Evolutionary conservation across 2,797 vertebrate species (phyloP), one percentile per base, ranked within the genome.

Genomic region (Gobio occitaniae): DNA sequence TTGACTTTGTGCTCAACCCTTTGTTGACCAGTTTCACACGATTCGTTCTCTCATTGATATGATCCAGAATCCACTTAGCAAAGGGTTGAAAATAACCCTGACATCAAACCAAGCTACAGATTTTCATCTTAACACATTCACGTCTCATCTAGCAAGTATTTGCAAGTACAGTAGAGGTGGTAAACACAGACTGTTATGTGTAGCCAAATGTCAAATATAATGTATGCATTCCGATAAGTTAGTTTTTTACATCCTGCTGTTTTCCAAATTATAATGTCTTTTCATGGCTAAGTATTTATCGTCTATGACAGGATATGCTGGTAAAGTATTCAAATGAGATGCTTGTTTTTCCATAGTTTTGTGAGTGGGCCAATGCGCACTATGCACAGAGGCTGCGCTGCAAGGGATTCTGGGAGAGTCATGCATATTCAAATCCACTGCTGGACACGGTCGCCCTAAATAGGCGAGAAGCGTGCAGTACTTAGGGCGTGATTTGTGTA

Each of bases 341-440:
- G 93, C 93, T 91, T 91, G 93, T 84, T 91, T 87, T 92, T 89
- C 88, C 86, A 89, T 69, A 52, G 77, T 75, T 90, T 89, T 91
- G 70, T 88, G 90, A 87, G 91, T 89, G 89, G 56, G 88, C 87
- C 86, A 86, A 89, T 90, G 93, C 86, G 71, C 25, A 48, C 50
- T 89, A 90, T 90, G 87, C 86, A 56, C 85, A 63, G 89, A 41
- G 91, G 86, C 86, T 90, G 87, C 80, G 94, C 95, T 94, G 93
- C 93, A 69, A 95, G 95, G 93, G 90, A 90, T 89, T 90, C 93
- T 92, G 91, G 88, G 89, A 95, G 91, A 91, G 77, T 95, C 94
- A 95, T 95, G 95, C 95, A 96, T 95, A 96, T 95, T 95, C 94
- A 96, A 94, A 95, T 93, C 88, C 90, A 94, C 95, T 95, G 93